A percentile compares a stretch with the other conserved stretches of the same genome.
Evolutionary conservation across 2,888 invertebrate genomes (phyloP).

Genomic region (Athetis lepigone): DNA sequence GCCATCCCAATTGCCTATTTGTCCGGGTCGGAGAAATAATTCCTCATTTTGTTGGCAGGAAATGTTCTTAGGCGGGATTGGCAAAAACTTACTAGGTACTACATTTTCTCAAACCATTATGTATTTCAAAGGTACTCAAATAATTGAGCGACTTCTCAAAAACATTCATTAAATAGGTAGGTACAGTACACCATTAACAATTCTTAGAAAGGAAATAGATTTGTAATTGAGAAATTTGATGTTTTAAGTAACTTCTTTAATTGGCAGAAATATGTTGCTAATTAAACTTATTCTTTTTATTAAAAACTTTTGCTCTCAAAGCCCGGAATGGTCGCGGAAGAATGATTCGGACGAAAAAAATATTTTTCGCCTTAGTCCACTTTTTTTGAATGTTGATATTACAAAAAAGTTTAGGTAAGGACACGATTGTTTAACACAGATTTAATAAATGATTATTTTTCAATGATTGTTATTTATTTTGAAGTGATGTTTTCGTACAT

Average conservation of each 20-base stretch:
- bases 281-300: background rate
- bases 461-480: slow-evolving; percentile 19
- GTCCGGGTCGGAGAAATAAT: slow-evolving; percentile 38
- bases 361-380: slow-evolving; percentile 19
- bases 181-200: background rate
- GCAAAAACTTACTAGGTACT: background rate
- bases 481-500: background rate
- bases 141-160: no score
- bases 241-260: slow-evolving; percentile 1
- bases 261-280: background rate
- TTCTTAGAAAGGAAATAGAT: background rate
- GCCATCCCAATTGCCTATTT: slow-evolving; percentile 57
- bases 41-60: slow-evolving; percentile 43
- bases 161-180: background rate
- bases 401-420: slow-evolving; percentile 10
- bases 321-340: slow-evolving; percentile 1
- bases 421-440: background rate
- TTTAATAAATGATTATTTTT: no score
- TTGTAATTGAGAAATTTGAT: background rate
- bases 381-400: slow-evolving; percentile 7
- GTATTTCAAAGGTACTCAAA: background rate
- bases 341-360: slow-evolving; percentile 31
- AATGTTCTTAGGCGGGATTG: slow-evolving; percentile 28
- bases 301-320: slow-evolving; percentile 14
- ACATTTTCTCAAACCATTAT: background rate